These are phyloP conservation scores for Drosophila ohnishii DNA, from an alignment of 1,140 invertebrate genomes.

Conservation along the genomic window DNA sequence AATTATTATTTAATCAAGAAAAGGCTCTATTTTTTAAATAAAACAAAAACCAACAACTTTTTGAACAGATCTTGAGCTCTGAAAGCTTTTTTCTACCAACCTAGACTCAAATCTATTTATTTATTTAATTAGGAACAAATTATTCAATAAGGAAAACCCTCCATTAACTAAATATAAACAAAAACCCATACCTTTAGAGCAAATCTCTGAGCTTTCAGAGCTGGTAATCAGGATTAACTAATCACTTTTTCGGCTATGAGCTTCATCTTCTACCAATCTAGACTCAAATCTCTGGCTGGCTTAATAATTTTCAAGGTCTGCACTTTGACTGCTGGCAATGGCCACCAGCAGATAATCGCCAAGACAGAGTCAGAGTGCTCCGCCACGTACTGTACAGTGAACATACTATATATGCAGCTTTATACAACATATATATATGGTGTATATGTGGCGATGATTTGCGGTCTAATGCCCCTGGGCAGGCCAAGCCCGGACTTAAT, in stretches of 20 bases:
- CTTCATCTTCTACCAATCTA: constrained; percentile 25
- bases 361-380: constrained; percentile 25
- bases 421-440: constrained; percentile 9
- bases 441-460: constrained; percentile 51
- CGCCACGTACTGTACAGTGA: constrained; percentile 1
- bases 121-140: not conserved
- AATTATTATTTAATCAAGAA: too few species aligned
- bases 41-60: too few species aligned
- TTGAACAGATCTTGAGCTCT: too few species aligned
- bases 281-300: constrained; percentile 8
- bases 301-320: constrained; percentile 51
- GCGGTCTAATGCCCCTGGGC: constrained; percentile 54
- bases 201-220: not conserved
- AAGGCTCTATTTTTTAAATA: too few species aligned
- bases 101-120: not conserved
- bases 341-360: constrained; percentile 56
- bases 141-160: not conserved
- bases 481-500: constrained; percentile 45
- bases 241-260: constrained; percentile 4
- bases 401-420: constrained; percentile 6
- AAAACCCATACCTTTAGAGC: too few species aligned
- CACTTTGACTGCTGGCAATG: constrained; percentile 53
- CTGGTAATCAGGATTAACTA: not conserved
- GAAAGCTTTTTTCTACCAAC: too few species aligned
- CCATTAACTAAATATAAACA: too few species aligned